phyloP scores from a whole-genome alignment of 2,797 vertebrate genomes.

The Steatocranus sp. region DNA sequence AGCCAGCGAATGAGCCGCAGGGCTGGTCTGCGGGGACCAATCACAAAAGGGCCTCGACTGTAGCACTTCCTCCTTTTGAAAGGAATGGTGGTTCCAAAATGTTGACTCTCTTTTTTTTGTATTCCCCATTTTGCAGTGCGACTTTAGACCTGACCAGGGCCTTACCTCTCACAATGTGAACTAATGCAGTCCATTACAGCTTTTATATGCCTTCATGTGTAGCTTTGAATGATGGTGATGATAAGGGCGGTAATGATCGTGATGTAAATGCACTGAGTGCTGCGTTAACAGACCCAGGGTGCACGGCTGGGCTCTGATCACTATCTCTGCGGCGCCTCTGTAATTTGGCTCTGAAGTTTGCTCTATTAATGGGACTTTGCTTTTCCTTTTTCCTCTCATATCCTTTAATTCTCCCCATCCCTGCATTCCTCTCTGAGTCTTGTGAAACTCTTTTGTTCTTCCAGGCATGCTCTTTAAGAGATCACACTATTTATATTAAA shows the following conservation, averaged over 20 bases:
- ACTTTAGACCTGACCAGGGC: constrained; percentile 33
- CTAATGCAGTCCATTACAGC: constrained; percentile 61
- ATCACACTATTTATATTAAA: constrained; percentile 11
- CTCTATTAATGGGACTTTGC: constrained; percentile 65
- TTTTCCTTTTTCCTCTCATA: constrained; percentile 53
- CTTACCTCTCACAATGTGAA: constrained; percentile 48
- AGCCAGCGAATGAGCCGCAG: constrained; percentile 71
- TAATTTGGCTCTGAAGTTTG: constrained; percentile 74
- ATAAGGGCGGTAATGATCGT: constrained; percentile 68
- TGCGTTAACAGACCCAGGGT: constrained; percentile 65
- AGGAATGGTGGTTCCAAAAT: constrained; percentile 13
- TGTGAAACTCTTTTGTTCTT: constrained; percentile 18
- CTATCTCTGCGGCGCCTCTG: constrained; percentile 73
- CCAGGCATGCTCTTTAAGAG: background rate
- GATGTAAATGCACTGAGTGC: constrained; percentile 73
- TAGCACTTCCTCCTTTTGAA: constrained; percentile 58
- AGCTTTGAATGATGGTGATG: constrained; percentile 57
- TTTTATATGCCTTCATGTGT: constrained; percentile 53
- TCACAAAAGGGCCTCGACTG: constrained; percentile 44
- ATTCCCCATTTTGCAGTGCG: background rate
- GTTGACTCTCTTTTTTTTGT: background rate
- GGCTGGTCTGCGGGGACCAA: constrained; percentile 75
- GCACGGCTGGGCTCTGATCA: constrained; percentile 61
- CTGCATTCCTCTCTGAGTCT: constrained; percentile 43
- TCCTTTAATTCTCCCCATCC: constrained; percentile 49